Percentiles rank a stretch among this genome's conserved stretches.
Conservation (phyloP, 2,888 invertebrate species). For the Diplazon laetatorius region DNA sequence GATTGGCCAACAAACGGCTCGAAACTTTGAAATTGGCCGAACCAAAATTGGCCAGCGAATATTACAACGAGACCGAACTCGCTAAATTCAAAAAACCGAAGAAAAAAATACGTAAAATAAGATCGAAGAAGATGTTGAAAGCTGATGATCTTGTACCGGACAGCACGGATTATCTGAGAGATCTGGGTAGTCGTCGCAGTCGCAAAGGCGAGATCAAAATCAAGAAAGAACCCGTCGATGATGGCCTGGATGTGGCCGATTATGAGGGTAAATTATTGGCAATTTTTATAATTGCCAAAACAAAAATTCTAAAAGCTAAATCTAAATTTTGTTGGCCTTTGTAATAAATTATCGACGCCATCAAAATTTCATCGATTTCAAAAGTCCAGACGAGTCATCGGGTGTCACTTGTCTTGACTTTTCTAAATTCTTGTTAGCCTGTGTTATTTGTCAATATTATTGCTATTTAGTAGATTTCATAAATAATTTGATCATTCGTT, state of each 20-base stretch:
- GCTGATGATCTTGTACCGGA: constrained; percentile 88
- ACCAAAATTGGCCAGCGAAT: constrained; percentile 92
- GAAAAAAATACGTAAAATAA: constrained; percentile 88
- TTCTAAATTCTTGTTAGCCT: too few relatives aligned
- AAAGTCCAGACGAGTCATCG: too few relatives aligned
- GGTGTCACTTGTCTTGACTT: too few relatives aligned
- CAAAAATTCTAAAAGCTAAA: too few relatives aligned
- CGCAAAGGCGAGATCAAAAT: constrained; percentile 79
- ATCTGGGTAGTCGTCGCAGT: constrained; percentile 82
- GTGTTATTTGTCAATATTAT: too few relatives aligned
- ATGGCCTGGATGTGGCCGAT: constrained; percentile 86
- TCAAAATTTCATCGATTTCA: too few relatives aligned
- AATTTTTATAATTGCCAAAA: not conserved
- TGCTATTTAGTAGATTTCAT: too few relatives aligned
- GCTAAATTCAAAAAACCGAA: constrained; percentile 93
- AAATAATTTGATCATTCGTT: too few relatives aligned
- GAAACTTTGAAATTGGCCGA: constrained; percentile 89
- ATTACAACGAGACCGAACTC: constrained; percentile 93
- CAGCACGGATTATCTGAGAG: constrained; percentile 78
- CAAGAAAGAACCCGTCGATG: constrained; percentile 83
- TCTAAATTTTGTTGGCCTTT: too few relatives aligned
- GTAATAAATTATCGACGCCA: too few relatives aligned
- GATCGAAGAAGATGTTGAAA: constrained; percentile 86
- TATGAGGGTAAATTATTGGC: constrained; percentile 83
- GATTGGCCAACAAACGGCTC: constrained; percentile 87